Percentiles rank a stretch among this genome's conserved stretches.
These are phyloP conservation scores for Typhlichthys subterraneus DNA, from an alignment of 2,797 vertebrate genomes.

Conservation along the genomic window DNA sequence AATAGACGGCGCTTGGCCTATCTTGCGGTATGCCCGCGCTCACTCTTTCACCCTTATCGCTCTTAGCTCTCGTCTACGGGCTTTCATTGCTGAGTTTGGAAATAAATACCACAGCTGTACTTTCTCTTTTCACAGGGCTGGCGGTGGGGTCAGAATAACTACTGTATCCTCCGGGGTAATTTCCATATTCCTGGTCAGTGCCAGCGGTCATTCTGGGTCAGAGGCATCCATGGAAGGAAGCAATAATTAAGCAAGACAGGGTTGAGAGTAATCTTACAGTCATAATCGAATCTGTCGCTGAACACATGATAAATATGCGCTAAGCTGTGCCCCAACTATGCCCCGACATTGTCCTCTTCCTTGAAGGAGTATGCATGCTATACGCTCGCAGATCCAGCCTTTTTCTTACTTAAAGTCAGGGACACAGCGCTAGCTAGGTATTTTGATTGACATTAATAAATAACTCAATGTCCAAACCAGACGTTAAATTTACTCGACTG, in stretches of 20 bases:
- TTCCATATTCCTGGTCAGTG: constrained; percentile 36
- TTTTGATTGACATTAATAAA: too few species aligned
- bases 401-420: too few species aligned
- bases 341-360: too few species aligned
- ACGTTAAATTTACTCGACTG: too few species aligned
- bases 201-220: constrained; percentile 30
- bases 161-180: constrained; percentile 34
- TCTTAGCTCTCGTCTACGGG: constrained; percentile 37
- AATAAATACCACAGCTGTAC: constrained; percentile 8
- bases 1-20: constrained; percentile 30
- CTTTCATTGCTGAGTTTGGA: constrained; percentile 42
- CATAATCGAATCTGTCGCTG: constrained; percentile 1
- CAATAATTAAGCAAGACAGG: background rate
- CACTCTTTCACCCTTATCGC: constrained; percentile 33
- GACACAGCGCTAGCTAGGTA: too few species aligned
- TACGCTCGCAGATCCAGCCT: too few species aligned
- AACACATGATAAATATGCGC: background rate
- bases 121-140: constrained; percentile 29
- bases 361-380: too few species aligned
- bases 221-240: constrained; percentile 6
- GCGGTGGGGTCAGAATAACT: constrained; percentile 2
- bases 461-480: too few species aligned
- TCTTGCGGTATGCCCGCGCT: background rate
- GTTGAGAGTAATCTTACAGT: background rate
- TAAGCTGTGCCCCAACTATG: too few species aligned